phyloP scores from a whole-genome alignment of 35 echinoderm and acorn worm species.

The Nesometra sesokonis region DNA sequence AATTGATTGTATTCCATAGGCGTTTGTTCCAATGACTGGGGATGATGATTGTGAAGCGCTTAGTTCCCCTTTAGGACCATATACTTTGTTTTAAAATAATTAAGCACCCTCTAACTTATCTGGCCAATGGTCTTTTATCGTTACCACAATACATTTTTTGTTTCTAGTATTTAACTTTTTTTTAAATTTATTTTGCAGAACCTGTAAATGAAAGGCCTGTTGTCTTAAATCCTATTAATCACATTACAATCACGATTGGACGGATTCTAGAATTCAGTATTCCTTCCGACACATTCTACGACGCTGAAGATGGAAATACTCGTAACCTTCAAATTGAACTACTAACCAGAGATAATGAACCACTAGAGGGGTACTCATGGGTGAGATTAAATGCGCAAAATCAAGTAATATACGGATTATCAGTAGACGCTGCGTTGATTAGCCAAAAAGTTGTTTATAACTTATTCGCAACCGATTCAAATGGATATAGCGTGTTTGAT shows the following conservation, averaged over 20 bases:
- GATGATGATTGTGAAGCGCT: no score
- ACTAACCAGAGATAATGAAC: background rate
- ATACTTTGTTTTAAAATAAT: no score
- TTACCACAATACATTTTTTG: no score
- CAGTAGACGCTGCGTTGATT: slow-evolving; percentile 11
- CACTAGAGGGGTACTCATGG: slow-evolving; percentile 17
- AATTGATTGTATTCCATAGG: no score
- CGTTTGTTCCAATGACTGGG: no score
- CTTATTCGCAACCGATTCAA: slow-evolving; percentile 24
- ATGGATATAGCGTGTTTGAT: slow-evolving; percentile 25
- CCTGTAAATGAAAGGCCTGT: slow-evolving; percentile 22
- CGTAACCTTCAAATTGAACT: slow-evolving; percentile 15
- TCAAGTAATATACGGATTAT: slow-evolving; percentile 26
- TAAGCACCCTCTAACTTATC: no score
- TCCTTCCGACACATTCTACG: slow-evolving; percentile 35
- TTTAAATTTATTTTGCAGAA: slow-evolving; percentile 18
- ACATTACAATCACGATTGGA: slow-evolving; percentile 7
- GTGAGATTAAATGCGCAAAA: slow-evolving; percentile 6
- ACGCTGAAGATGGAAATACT: slow-evolving; percentile 38
- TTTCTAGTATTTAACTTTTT: background rate
- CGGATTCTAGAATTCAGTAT: slow-evolving; percentile 22
- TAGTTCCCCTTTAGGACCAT: no score
- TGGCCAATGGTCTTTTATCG: no score
- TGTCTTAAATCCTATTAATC: slow-evolving; percentile 23
- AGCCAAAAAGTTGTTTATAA: background rate